Percentiles rank a stretch among this genome's conserved stretches.
Conservation (phyloP, 1,140 invertebrate genomes). For the Neuroterus valhalla region DNA sequence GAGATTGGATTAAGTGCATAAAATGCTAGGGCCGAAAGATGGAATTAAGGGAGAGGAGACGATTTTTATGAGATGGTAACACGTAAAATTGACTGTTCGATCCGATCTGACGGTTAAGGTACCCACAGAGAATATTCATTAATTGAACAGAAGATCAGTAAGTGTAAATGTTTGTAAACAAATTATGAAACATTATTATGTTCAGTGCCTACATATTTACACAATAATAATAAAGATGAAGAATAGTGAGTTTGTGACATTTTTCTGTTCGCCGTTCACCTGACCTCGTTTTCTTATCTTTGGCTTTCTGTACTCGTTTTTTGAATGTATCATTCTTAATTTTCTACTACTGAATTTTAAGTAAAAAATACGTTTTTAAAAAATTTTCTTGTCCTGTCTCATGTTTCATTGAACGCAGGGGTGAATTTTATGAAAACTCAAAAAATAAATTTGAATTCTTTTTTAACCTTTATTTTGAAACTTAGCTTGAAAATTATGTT, state of each 20-base stretch:
- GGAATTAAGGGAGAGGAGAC: conserved; percentile 47
- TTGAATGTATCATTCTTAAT: too few species aligned
- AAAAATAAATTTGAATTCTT: too few species aligned
- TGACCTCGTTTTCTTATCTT: conserved; percentile 44
- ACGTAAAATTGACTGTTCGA: conserved; percentile 51
- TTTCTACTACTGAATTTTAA: too few species aligned
- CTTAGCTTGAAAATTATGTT: too few species aligned
- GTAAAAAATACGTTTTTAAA: too few species aligned
- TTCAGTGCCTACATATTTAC: conserved; percentile 76
- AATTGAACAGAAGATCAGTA: conserved; percentile 71
- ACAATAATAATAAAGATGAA: conserved; percentile 75
- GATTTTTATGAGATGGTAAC: conserved; percentile 51
- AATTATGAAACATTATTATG: conserved; percentile 75
- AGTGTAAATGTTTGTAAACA: conserved; percentile 75
- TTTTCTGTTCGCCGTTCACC: conserved; percentile 50
- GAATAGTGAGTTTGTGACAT: conserved; percentile 66
- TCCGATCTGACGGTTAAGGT: conserved; percentile 42
- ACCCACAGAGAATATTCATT: conserved; percentile 67
- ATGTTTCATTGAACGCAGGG: too few species aligned
- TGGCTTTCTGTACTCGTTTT: too few species aligned
- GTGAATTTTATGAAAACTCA: too few species aligned
- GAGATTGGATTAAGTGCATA: conserved; percentile 66
- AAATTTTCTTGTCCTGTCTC: too few species aligned
- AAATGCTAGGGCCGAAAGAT: conserved; percentile 58
- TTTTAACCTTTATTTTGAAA: too few species aligned